These are phyloP conservation scores for Wasmannia auropunctata DNA, from an alignment of 1,140 invertebrate genomes.

Conservation along the genomic window DNA sequence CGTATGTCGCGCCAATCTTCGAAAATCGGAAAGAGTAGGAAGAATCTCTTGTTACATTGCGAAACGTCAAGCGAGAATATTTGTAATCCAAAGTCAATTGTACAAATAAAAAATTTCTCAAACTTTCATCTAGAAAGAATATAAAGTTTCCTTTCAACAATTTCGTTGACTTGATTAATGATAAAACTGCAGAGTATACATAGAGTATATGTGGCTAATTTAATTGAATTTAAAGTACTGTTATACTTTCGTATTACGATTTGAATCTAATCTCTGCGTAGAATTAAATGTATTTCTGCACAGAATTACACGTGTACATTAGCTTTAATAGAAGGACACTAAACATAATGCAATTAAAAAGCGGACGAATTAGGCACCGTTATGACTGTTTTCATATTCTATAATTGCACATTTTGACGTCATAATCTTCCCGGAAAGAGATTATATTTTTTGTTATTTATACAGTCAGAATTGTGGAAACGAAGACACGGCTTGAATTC, in stretches of 20 bases:
- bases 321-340: neutral
- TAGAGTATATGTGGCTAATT: too few species aligned
- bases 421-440: neutral
- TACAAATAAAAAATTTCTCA: neutral
- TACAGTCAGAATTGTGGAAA: constrained; percentile 39
- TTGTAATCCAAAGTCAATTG: neutral
- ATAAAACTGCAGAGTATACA: neutral
- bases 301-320: neutral
- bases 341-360: neutral
- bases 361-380: neutral
- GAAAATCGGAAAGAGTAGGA: neutral
- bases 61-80: neutral
- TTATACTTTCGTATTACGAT: neutral
- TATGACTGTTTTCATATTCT: neutral
- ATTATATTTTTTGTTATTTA: constrained; percentile 18
- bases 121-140: neutral
- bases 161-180: neutral
- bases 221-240: neutral
- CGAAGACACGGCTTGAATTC: constrained; percentile 22
- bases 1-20: neutral
- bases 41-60: neutral
- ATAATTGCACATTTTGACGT: neutral
- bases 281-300: neutral
- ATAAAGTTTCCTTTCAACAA: neutral
- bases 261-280: neutral